A percentile compares a stretch with the other conserved stretches of the same genome.
Evolutionary conservation across 2,113 vertebrate species (phyloP).

Genomic region (Coptodon bakossiorum): DNA sequence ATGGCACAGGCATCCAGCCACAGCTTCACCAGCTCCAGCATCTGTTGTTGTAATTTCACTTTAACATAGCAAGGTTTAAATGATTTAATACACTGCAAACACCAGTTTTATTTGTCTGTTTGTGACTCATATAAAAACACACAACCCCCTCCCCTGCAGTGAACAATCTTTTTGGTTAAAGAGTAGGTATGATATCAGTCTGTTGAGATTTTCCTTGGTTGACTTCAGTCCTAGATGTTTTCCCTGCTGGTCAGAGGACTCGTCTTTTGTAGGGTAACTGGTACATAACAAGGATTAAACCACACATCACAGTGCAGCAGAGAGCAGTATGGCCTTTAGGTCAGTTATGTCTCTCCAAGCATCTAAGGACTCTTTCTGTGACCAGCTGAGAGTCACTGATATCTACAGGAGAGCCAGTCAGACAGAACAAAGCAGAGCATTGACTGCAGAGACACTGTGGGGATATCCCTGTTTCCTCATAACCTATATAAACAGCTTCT

Average conservation of each 20-base stretch:
- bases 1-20: neutral
- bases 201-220: neutral
- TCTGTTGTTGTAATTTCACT: neutral
- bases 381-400: constrained; percentile 3
- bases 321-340: neutral
- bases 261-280: neutral
- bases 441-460: neutral
- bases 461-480: neutral
- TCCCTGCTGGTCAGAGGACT: neutral
- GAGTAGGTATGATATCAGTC: neutral
- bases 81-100: neutral
- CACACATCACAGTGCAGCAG: neutral
- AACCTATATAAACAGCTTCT: neutral
- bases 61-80: neutral
- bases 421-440: neutral
- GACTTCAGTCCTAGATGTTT: neutral
- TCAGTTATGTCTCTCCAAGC: neutral
- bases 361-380: neutral
- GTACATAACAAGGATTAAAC: neutral
- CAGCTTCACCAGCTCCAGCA: neutral
- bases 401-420: neutral
- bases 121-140: neutral
- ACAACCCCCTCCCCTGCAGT: neutral
- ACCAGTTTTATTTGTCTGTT: neutral
- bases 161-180: neutral